These are phyloP conservation scores for Ochropleura leucogaster DNA, from an alignment of 2,888 invertebrate species.

Conservation along the genomic window DNA sequence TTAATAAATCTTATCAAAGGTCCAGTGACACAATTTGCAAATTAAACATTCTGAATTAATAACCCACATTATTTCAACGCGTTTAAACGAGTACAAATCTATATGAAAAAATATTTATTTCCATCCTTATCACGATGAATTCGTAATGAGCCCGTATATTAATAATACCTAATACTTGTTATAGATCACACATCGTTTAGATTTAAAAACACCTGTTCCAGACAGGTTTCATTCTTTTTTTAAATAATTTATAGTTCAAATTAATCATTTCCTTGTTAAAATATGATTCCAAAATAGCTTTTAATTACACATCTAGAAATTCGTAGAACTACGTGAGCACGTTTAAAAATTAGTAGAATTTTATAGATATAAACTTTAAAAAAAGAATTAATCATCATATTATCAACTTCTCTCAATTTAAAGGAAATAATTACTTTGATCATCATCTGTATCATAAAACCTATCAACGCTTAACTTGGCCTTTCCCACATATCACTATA, in stretches of 20 bases:
- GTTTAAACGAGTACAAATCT: not conserved
- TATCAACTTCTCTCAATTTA: not conserved
- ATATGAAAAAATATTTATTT: slow-evolving; percentile 22
- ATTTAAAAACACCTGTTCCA: slow-evolving; percentile 27
- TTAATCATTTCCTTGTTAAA: slow-evolving; percentile 33
- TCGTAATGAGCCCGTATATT: slow-evolving; percentile 55
- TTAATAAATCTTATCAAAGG: slow-evolving; percentile 34
- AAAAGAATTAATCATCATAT: not conserved
- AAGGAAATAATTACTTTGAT: not conserved
- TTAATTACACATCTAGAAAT: slow-evolving; percentile 3
- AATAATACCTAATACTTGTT: slow-evolving; percentile 30
- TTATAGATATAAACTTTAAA: not conserved
- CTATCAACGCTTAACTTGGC: not conserved
- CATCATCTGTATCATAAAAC: not conserved
- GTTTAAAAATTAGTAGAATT: slow-evolving; percentile 1
- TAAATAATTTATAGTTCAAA: slow-evolving; percentile 11
- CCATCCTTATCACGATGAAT: slow-evolving; percentile 43
- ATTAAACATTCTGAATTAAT: slow-evolving; percentile 42
- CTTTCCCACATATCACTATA: not conserved
- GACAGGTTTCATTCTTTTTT: slow-evolving; percentile 29
- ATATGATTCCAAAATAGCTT: slow-evolving; percentile 25
- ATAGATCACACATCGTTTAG: slow-evolving; percentile 16
- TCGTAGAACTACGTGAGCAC: not conserved
- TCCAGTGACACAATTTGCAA: slow-evolving; percentile 51
- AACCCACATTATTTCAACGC: slow-evolving; percentile 52